Evolutionary conservation across 35 echinoderm and acorn worm species (phyloP), one percentile per base, ranked within the genome.

Genomic region (Acanthaster planci): DNA sequence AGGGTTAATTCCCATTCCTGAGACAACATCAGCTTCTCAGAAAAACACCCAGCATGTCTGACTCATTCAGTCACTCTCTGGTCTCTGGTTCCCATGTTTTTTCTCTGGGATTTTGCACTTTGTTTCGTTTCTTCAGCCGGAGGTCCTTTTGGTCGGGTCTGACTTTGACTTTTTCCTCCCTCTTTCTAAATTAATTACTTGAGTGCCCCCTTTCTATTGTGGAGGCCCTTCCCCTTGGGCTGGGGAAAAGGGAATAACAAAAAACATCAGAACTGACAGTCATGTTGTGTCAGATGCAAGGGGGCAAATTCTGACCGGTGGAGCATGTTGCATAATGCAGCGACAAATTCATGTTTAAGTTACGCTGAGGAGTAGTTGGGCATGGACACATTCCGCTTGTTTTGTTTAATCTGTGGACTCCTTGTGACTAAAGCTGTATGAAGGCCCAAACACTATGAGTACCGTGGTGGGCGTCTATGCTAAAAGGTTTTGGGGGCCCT

Each of bases 291-390:
- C 30, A 26, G 64, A 72, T 8, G 29, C 42, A 19, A 22, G 57
- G 64, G 60, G 64, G 30, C 64, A 72, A 72, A 72, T 72, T 72
- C 21, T 29, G 64, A 72, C 14, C 64, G 30, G 64, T 72, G 64
- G 30, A 34, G 64, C 64, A 16, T 60, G 23, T 31, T 26, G 64
- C 64, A 72, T 29, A 26, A 1, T 26, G 23, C 30, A 10, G 64
- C 64, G 34, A 72, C 64, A 72, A 72, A 26, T 72, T 72, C 34
- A 34, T 31, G 64, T 72, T 12, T 12, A 47, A 47, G 42, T 47
- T 47, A 47, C 42, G 42, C 42, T 12, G 4, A 12, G 42, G 42
- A 47, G n/a, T n/a, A 47, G 42, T 47, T 47, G 42, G 12, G 42
- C 42, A 47, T 47, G 42, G n/a, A 47, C 42, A 47, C 12, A 47